phyloP scores from a whole-genome alignment of 2,888 invertebrate genomes.

The Toxonevra muliebris region DNA sequence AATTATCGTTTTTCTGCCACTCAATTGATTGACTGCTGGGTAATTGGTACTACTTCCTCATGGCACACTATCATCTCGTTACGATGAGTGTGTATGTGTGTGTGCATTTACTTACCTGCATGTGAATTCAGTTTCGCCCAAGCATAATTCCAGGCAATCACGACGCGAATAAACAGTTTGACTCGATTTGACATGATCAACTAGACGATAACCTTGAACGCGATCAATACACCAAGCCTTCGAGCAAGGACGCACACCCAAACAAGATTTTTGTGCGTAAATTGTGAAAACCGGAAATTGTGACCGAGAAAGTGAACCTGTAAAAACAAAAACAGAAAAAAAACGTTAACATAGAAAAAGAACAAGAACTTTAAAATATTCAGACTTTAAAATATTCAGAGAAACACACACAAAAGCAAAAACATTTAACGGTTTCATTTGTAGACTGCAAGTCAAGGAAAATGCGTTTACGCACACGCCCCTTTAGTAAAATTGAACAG shows the following conservation, averaged over 20 bases:
- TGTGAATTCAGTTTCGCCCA: slow-evolving; percentile 89
- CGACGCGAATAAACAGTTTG: slow-evolving; percentile 81
- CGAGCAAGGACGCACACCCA: slow-evolving; percentile 89
- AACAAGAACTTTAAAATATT: slow-evolving; percentile 16
- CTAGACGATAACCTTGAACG: slow-evolving; percentile 86
- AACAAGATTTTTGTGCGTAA: slow-evolving; percentile 94
- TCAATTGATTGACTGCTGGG: too few species aligned
- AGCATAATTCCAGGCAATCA: slow-evolving; percentile 90
- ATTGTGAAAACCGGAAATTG: slow-evolving; percentile 97
- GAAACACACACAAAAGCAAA: background rate
- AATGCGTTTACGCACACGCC: slow-evolving; percentile 51
- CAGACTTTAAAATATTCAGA: slow-evolving; percentile 6
- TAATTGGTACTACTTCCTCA: too few species aligned
- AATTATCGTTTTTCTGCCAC: too few species aligned
- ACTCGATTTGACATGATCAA: slow-evolving; percentile 80
- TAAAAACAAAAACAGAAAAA: slow-evolving; percentile 30
- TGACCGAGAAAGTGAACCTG: slow-evolving; percentile 90
- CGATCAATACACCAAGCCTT: slow-evolving; percentile 95
- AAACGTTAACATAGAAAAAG: slow-evolving; percentile 13
- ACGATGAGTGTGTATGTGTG: slow-evolving; percentile 29
- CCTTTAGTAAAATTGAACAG: slow-evolving; percentile 55
- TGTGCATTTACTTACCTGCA: slow-evolving; percentile 79
- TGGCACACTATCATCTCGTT: background rate
- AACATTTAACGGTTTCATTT: slow-evolving; percentile 40
- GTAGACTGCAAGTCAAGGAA: slow-evolving; percentile 39